phyloP scores from a whole-genome alignment of 1,140 invertebrate genomes.

The Holotrichia oblita region DNA sequence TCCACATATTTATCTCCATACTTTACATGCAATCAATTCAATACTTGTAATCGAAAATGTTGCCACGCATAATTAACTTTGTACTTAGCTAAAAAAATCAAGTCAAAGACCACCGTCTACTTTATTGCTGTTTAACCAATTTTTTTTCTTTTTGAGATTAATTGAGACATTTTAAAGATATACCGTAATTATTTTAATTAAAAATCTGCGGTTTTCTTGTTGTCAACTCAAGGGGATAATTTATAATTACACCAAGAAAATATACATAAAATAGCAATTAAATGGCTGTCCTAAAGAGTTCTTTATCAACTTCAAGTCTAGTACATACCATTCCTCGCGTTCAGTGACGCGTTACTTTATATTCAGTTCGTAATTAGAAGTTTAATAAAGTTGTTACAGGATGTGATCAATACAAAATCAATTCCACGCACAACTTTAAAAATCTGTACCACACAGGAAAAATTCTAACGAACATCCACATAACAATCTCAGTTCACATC shows the following conservation, averaged over 20 bases:
- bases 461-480: not conserved
- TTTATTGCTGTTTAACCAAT: no score
- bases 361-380: slow-evolving; percentile 1
- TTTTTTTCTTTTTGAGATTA: no score
- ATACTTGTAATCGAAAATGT: no score
- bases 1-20: no score
- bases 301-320: slow-evolving; percentile 5
- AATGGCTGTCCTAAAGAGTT: not conserved
- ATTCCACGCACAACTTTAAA: not conserved
- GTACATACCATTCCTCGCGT: not conserved
- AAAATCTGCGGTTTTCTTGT: not conserved
- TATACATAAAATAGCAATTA: slow-evolving; percentile 14
- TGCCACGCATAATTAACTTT: no score
- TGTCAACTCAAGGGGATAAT: not conserved
- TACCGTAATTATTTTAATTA: not conserved
- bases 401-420: slow-evolving; percentile 1
- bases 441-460: not conserved
- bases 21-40: no score
- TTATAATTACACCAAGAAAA: not conserved
- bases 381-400: slow-evolving; percentile 17
- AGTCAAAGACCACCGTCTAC: no score
- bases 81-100: no score
- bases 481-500: not conserved
- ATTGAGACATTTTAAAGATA: not conserved
- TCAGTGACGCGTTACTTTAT: not conserved